Evolutionary conservation across 2,797 vertebrate species (phyloP), one percentile per base, ranked within the genome.

Genomic region (Cryptoblepharus egeriae): DNA sequence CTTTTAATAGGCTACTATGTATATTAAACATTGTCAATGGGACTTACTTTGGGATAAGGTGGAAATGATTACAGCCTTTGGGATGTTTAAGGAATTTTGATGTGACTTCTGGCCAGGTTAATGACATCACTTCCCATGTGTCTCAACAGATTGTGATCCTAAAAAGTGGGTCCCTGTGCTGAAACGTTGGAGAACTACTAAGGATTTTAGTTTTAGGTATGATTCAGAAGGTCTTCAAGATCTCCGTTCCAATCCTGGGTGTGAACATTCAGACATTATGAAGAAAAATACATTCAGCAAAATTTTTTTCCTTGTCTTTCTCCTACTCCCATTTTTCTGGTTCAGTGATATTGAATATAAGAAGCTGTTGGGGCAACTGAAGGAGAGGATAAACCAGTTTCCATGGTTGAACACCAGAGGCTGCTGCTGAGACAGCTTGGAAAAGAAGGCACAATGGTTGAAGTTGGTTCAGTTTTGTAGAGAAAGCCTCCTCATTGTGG

Each of bases 351-450:
- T 64, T 60, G 37, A 49, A 75, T 7, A 15, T 18, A 80, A 80
- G 69, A 32, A 58, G 30, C 30, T 65, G 26, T 6, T 30, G 63
- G 63, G 80, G 39, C 39, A 35, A 60, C 37, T 60, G 22, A 67
- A 35, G 37, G 24, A 69, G 64, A 68, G 28, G 35, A 18, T n/a
- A 69, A 55, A 26, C 80, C 49, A 35, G 42, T n/a, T 69, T 69
- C 80, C 80, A 49, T 22, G 4, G 16, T 28, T 24, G 37, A 60
- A 69, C 73, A 81, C 80, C 45, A 69, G 80, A 70, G 80, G 73
- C 35, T n/a, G 64, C 64, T 82, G 80, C 80, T 82, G 65, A 82
- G 65, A 69, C 80, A 82, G 12, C 61, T 69, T 61, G 80, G 73
- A 30, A 82, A 76, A 60, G n/a, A 69, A 75, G 37, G 45, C 6